Base-by-base conservation (phyloP, 2,888 invertebrate genomes). In the Muschampia plurimacula region DNA sequence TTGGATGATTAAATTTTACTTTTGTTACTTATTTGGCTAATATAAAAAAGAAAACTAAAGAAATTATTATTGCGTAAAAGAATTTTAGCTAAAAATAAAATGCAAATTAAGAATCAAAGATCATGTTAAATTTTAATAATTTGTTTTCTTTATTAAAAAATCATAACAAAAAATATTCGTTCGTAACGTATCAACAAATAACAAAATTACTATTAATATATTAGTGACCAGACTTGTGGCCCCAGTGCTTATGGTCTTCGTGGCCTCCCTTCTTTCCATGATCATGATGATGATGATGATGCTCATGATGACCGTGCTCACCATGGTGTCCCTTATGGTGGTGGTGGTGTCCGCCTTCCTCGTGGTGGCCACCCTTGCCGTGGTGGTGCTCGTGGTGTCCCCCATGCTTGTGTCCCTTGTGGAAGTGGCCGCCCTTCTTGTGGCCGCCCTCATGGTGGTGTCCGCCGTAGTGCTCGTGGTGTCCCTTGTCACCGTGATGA, bases 241-340 rank as follows among this genome's bases (percentile, higher is more conserved):
- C 96, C 97, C 97, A 97, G 85, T 97, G 96, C 90, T 97, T 97
- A 88, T 97, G 97, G 80, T 96, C 96, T 77, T 97, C 96, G 80
- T 97, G 96, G 66, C 96, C 97, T 57, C 97, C 97, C 87, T 98
- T 97, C 91, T 97, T 96, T 82, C 95, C 97, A 81, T 97, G 96
- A 72, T 96, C 95, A 82, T 96, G 95, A 75, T 39, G 39, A 39
- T 39, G 39, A 39, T 39, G 39, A 39, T 39, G 39, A 39, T 39
- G 39, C 39, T 39, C 39, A 2, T 39, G 39, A 39, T 22, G 22
- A 22, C 22, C 22, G 22, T 22, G 22, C 22, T 22, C 22, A 22
- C 22, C 22, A 22, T 22, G 22, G 22, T 22, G 22, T 22, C 22
- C 22, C 22, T 22, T 22, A 22, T 22, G 22, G 22, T 22, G 22